Base-by-base conservation (phyloP, 2,888 invertebrate genomes). In the Cylloceria caligata region DNA sequence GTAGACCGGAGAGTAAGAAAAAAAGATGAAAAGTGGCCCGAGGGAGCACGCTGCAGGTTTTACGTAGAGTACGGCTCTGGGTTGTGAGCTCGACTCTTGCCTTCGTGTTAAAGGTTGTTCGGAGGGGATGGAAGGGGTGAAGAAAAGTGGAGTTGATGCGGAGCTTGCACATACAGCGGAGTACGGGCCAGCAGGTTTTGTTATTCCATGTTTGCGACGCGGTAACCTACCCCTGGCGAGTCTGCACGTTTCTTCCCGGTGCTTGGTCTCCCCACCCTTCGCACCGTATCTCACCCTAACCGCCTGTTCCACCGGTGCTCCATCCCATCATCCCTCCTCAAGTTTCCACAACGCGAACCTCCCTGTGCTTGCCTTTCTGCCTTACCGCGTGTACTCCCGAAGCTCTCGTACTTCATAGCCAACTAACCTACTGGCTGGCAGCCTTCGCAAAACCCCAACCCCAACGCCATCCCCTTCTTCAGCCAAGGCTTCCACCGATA, bases 191-290 rank as follows among this genome's bases (percentile, higher is more conserved):
- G 69, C 36, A 78, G 49, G 75, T 83, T 76, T 83, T 85, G 84
- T 84, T 84, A 84, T 85, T 83, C 80, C 74, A 81, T 83, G 83
- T 84, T 84, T 78, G 80, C 79, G 75, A 83, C 73, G 78, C 67
- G 39, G 76, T 83, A 84, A 85, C 85, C 76, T 84, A 81, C 80
- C 84, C 78, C 21, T 69, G 69, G 65, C 82, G 67, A 79, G 79
- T 68, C 74, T 71, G 78, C 78, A 74, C 78, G 78, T 78, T 81
- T 82, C 73, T 80, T 69, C 79, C 64, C 30, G 55, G 64, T 19
- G 45, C 49, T 64, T 64, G 30, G 7, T 34, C 34, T 7, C 65
- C 49, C 42, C 34, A 47, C 49, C 57, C n/a, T 30, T 21, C 39
- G 27, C 24, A 52, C 30, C 47, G 64, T 52, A 67, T 75, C 75